A percentile compares a stretch with the other conserved stretches of the same genome.
Evolutionary conservation across 1,140 invertebrate species (phyloP).

Genomic region (Drosophila virilis): DNA sequence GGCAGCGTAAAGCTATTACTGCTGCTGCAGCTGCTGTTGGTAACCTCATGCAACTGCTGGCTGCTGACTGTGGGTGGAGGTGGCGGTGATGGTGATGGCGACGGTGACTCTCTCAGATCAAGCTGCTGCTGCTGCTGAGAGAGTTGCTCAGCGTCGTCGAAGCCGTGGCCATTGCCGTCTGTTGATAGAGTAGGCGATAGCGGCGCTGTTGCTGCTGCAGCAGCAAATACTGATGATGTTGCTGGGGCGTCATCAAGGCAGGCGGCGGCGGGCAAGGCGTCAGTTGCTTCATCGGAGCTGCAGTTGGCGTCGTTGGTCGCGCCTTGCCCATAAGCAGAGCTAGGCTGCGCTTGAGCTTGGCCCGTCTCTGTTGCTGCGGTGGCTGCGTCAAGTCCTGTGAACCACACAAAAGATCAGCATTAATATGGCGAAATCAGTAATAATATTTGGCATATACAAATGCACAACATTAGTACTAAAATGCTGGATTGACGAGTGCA

Average conservation of each 20-base stretch:
- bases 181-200: slow-evolving; percentile 74
- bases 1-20: slow-evolving; percentile 65
- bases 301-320: slow-evolving; percentile 17
- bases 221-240: slow-evolving; percentile 68
- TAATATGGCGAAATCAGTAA: background rate
- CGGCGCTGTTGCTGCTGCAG: slow-evolving; percentile 67
- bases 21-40: slow-evolving; percentile 28
- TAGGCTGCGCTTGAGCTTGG: slow-evolving; percentile 72
- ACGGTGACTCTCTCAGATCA: slow-evolving; percentile 53
- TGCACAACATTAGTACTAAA: slow-evolving; percentile 46
- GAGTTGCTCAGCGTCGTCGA: slow-evolving; percentile 63
- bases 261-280: slow-evolving; percentile 6
- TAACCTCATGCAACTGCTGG: slow-evolving; percentile 43
- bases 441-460: background rate
- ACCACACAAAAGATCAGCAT: slow-evolving; percentile 21
- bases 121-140: slow-evolving; percentile 62
- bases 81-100: slow-evolving; percentile 11
- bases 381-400: slow-evolving; percentile 55
- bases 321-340: slow-evolving; percentile 65
- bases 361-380: slow-evolving; percentile 51
- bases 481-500: slow-evolving; percentile 32
- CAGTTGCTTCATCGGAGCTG: slow-evolving; percentile 8
- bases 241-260: slow-evolving; percentile 61
- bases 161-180: slow-evolving; percentile 67
- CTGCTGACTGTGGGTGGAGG: slow-evolving; percentile 16